Evolutionary conservation across 2,113 vertebrate species (phyloP).

Genomic region (Zeus faber): DNA sequence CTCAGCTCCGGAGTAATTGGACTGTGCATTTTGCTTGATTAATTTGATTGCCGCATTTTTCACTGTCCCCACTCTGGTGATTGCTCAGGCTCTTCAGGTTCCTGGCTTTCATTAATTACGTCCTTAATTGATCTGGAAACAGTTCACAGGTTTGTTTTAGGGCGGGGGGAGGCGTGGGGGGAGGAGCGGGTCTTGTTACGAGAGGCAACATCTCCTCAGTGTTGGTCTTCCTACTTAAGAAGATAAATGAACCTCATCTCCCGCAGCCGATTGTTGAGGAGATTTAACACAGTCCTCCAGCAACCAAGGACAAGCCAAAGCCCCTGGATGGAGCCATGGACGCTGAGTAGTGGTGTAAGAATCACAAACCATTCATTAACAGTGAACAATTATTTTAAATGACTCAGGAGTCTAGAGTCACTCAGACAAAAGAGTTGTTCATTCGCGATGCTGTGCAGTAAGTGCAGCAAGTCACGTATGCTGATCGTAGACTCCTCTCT

Average conservation of each 20-base stretch:
- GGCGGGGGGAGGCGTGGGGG: too few species aligned
- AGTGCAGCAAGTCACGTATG: too few species aligned
- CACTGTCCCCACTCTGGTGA: slow-evolving; percentile 59
- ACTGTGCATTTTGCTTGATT: slow-evolving; percentile 68
- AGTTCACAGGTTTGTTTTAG: slow-evolving; percentile 56
- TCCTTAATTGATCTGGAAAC: slow-evolving; percentile 74
- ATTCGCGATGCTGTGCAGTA: too few species aligned
- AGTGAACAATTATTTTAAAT: too few species aligned
- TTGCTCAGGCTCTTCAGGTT: slow-evolving; percentile 62
- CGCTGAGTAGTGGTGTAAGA: too few species aligned
- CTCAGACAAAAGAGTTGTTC: too few species aligned
- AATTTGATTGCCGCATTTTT: slow-evolving; percentile 72
- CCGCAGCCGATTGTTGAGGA: slow-evolving; percentile 44
- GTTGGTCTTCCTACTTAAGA: slow-evolving; percentile 47
- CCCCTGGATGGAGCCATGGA: too few species aligned
- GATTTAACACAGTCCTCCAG: too few species aligned
- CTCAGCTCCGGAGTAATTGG: slow-evolving; percentile 62
- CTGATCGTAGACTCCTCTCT: too few species aligned
- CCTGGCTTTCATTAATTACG: slow-evolving; percentile 69
- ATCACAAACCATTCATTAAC: too few species aligned
- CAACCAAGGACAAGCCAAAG: too few species aligned
- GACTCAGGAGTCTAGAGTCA: too few species aligned
- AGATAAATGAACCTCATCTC: slow-evolving; percentile 61
- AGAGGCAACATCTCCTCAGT: slow-evolving; percentile 24
- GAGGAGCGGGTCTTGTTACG: slow-evolving; percentile 29